A percentile compares a stretch with the other conserved stretches of the same genome.
Evolutionary conservation across 2,113 vertebrate genomes (phyloP).

Genomic region (Scomber scombrus): DNA sequence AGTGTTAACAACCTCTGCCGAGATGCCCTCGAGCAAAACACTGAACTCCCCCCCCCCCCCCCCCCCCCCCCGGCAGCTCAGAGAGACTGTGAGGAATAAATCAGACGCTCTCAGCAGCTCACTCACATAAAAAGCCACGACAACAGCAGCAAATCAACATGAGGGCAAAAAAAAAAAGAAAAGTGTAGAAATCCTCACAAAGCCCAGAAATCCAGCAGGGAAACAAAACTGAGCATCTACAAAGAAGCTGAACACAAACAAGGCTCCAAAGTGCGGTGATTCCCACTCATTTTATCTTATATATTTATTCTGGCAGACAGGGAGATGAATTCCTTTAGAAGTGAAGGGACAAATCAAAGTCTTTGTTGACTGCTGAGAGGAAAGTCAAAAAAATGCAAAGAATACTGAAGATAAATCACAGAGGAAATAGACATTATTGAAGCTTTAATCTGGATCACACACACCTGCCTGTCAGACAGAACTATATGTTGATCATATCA

Average conservation of each 20-base stretch:
- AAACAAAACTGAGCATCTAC: not conserved
- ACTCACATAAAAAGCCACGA: constrained; percentile 3
- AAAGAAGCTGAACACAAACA: constrained; percentile 7
- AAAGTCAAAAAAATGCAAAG: too few relatives aligned
- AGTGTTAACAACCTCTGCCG: constrained; percentile 3
- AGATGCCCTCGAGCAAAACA: constrained; percentile 45
- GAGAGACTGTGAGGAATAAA: constrained; percentile 14
- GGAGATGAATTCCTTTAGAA: too few relatives aligned
- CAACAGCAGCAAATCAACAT: constrained; percentile 8
- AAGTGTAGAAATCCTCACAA: not conserved
- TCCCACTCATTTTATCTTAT: not conserved
- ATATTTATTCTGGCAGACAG: too few relatives aligned
- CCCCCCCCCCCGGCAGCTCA: not conserved
- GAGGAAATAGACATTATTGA: too few relatives aligned
- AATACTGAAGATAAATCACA: too few relatives aligned
- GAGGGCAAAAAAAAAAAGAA: not conserved
- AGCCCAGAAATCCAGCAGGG: constrained; percentile 1
- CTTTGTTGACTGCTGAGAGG: too few relatives aligned
- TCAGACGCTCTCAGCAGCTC: constrained; percentile 2
- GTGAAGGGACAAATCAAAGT: too few relatives aligned
- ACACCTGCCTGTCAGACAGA: too few relatives aligned
- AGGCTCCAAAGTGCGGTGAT: not conserved
- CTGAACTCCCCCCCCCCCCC: not conserved
- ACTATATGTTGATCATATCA: too few relatives aligned
- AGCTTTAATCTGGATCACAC: too few relatives aligned